These are phyloP conservation scores for Micrasema longulum DNA, from an alignment of 1,140 invertebrate genomes.

Conservation along the genomic window DNA sequence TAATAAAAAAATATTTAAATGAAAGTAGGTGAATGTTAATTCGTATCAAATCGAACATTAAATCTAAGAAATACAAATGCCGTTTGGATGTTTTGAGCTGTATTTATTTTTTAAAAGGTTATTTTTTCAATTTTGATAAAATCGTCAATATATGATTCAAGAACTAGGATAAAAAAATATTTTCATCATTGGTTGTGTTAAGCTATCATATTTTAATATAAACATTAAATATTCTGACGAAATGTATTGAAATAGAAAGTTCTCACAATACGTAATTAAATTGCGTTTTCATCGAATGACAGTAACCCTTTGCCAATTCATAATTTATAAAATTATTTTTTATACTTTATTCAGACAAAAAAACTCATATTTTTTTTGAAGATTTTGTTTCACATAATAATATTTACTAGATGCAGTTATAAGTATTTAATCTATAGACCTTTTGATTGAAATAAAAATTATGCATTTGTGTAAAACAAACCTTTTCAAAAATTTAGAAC, in stretches of 20 bases:
- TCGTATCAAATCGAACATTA: too few species aligned
- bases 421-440: not conserved
- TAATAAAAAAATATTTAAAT: too few species aligned
- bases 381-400: not conserved
- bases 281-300: constrained; percentile 20
- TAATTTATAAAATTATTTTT: not conserved
- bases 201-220: too few species aligned
- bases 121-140: too few species aligned
- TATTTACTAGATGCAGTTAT: not conserved
- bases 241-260: constrained; percentile 21
- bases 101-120: too few species aligned
- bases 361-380: not conserved
- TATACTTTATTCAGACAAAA: not conserved
- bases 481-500: not conserved
- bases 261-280: constrained; percentile 3
- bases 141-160: too few species aligned
- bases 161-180: too few species aligned
- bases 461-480: not conserved
- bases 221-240: too few species aligned
- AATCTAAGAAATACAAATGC: too few species aligned
- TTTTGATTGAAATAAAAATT: not conserved
- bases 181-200: too few species aligned
- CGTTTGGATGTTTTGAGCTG: too few species aligned
- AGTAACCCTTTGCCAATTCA: constrained; percentile 13
- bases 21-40: too few species aligned